phyloP scores from a whole-genome alignment of 2,113 vertebrate genomes.

The Ophiodon elongatus region DNA sequence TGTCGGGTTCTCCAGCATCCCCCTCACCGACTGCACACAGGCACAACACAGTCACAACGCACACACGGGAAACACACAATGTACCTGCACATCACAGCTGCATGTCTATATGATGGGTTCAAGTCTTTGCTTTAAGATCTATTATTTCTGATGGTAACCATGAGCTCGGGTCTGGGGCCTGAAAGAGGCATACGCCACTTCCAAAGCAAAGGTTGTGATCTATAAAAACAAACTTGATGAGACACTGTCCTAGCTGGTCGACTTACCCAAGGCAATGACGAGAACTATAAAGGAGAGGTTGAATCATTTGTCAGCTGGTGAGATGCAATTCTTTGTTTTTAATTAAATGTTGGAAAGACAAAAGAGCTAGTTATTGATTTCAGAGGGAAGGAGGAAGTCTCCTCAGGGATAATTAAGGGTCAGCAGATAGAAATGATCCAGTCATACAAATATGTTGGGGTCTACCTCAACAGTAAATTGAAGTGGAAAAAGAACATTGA shows the following conservation, averaged over 20 bases:
- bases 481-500: neutral
- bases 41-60: neutral
- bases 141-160: too few species aligned
- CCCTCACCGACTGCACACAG: constrained; percentile 89
- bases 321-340: neutral
- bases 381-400: neutral
- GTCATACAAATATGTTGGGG: neutral
- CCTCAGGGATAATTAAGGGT: neutral
- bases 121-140: too few species aligned
- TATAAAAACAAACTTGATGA: too few species aligned
- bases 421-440: neutral
- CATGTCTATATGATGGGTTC: too few species aligned
- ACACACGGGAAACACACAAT: neutral
- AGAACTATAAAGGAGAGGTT: neutral
- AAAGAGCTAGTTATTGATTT: too few species aligned
- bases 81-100: neutral
- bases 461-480: neutral
- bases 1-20: constrained; percentile 95
- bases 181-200: too few species aligned
- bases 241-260: neutral
- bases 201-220: too few species aligned
- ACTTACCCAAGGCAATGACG: neutral
- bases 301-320: neutral
- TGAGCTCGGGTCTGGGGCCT: too few species aligned
- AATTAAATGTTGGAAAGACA: neutral